Evolutionary conservation across 1,140 invertebrate species (phyloP), one percentile per base, ranked within the genome.

Genomic region (Octopus bimaculoides): DNA sequence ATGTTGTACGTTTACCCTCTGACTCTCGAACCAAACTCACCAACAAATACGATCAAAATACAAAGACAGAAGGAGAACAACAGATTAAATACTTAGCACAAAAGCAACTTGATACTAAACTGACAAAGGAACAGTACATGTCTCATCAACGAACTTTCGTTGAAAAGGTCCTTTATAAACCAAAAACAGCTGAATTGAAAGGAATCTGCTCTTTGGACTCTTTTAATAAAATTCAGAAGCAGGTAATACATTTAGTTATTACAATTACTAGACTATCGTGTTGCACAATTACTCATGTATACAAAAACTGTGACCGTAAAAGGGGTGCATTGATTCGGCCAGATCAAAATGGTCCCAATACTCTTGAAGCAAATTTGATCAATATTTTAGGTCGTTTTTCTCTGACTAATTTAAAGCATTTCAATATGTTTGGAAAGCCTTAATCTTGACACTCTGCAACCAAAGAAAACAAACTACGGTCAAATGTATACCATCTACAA

Each of bases 141-240:
- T 71, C 66, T 20, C 17, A 20, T 6, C 66, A 71, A 1, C 66
- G 66, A 20, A 20, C 66, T 5, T 71, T 71, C 14, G 26, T 20
- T 10, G 66, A 71, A 71, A 71, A 71, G 66, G 66, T 71, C 17
- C 17, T 71, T 71, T 71, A 71, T 14, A 71, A 71, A 71, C 66
- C 66, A 17, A 71, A 71, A 71, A 71, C 66, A 8, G 66, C 66
- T 5, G 66, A 71, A 71, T 5, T 71, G 5, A 9, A 71, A 71
- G 66, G 66, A 14, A 20, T 71, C 17, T n/a, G 26, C 17, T 12
- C 66, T 5, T 17, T 71, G 66, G 66, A 71, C 17, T 14, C 17
- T 71, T 71, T n/a, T 14, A 71, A 71, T 20, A 9, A 71, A 71
- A 71, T 71, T 20, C 17, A 20, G 14, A 14, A 17, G 14, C 66